Conservation (phyloP, 2,113 vertebrate species). For the Rhinopomastus cyanomelas region DNA sequence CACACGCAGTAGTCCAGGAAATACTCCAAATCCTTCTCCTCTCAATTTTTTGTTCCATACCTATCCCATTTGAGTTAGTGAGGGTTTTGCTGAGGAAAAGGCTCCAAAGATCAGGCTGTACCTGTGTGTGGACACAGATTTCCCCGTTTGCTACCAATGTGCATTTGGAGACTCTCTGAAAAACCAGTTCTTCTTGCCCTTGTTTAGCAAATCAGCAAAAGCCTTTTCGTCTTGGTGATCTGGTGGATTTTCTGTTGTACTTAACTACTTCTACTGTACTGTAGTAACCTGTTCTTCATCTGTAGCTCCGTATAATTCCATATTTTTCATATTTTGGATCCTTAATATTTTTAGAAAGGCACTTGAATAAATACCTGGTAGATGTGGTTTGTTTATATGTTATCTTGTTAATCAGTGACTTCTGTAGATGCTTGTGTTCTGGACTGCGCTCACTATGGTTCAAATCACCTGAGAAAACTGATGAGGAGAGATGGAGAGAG, state of each 20-base stretch:
- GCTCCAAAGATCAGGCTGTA: background rate
- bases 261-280: background rate
- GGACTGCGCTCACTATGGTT: background rate
- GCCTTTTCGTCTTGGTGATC: conserved; percentile 29
- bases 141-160: rapidly evolving
- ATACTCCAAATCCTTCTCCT: conserved; percentile 42
- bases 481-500: no score
- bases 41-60: background rate
- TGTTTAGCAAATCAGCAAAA: conserved; percentile 24
- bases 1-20: conserved; percentile 6
- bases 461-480: no score
- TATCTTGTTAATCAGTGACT: conserved; percentile 56
- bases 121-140: background rate
- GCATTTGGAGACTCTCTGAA: background rate
- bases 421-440: background rate
- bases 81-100: background rate
- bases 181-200: background rate
- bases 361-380: conserved; percentile 51
- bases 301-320: conserved; percentile 4
- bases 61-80: background rate
- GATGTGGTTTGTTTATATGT: conserved; percentile 49
- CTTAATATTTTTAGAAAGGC: conserved; percentile 65
- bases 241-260: conserved; percentile 28
- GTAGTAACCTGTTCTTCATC: conserved; percentile 18
- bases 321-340: conserved; percentile 48